A percentile compares a stretch with the other conserved stretches of the same genome.
phyloP scores from a whole-genome alignment of 2,888 invertebrate genomes.

The Cantharis rufa region DNA sequence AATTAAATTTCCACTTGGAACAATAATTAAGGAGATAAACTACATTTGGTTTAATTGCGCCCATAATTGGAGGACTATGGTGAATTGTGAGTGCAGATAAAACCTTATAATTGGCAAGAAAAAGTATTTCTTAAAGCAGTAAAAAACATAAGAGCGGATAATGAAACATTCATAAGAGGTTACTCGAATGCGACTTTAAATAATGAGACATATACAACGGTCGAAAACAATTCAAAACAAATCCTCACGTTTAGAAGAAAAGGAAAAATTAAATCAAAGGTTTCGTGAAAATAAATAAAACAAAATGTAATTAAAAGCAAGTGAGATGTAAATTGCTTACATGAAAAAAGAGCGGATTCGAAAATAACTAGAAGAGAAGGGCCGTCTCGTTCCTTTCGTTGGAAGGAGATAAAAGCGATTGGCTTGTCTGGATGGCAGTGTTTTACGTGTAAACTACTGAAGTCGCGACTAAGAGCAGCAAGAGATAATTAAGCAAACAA shows the following conservation, averaged over 20 bases:
- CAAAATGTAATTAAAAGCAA: constrained; percentile 45
- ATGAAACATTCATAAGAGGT: constrained; percentile 39
- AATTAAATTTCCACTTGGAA: constrained; percentile 42
- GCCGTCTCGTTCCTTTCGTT: background rate
- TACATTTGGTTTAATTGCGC: constrained; percentile 41
- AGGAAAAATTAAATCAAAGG: constrained; percentile 36
- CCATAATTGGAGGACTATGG: constrained; percentile 40
- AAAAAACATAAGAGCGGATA: constrained; percentile 34
- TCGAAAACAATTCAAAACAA: constrained; percentile 30
- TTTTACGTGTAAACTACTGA: constrained; percentile 37
- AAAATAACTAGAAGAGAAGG: constrained; percentile 31
- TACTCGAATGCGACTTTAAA: constrained; percentile 29
- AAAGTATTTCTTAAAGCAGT: constrained; percentile 35
- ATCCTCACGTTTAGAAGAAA: constrained; percentile 23
- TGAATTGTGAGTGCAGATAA: constrained; percentile 36
- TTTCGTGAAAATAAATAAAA: constrained; percentile 43
- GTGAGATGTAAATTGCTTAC: constrained; percentile 31
- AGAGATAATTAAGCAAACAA: constrained; percentile 44
- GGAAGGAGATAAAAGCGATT: constrained; percentile 32
- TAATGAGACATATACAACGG: constrained; percentile 34
- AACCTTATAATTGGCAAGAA: constrained; percentile 37
- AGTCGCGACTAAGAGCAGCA: constrained; percentile 38
- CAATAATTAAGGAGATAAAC: constrained; percentile 43
- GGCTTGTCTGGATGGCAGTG: constrained; percentile 36
- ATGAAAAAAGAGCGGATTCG: constrained; percentile 29